Conservation (phyloP, 2,888 invertebrate species). For the Frankliniella fusca region DNA sequence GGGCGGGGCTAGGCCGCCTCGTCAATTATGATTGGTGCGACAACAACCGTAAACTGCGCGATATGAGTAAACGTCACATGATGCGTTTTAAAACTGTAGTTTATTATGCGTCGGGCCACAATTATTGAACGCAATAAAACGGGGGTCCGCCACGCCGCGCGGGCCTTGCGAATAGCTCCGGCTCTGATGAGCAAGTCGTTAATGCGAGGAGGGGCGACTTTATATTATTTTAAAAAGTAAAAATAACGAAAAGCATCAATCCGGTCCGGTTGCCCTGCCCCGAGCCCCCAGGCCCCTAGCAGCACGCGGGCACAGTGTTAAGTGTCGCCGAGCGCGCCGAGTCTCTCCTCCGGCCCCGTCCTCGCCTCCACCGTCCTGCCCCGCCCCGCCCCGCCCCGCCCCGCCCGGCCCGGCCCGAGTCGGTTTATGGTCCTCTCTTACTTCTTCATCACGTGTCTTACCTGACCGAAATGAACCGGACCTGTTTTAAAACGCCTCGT, state of each 20-base stretch:
- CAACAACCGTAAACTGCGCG: conserved; percentile 24
- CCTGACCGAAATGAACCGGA: too few species aligned
- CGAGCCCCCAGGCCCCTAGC: background rate
- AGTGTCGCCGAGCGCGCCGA: background rate
- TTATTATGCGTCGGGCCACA: background rate
- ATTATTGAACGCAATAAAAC: conserved; percentile 23
- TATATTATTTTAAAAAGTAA: background rate
- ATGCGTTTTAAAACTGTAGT: background rate
- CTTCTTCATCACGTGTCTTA: too few species aligned
- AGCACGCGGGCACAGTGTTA: background rate
- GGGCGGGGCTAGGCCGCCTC: background rate
- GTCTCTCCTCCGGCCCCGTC: too few species aligned
- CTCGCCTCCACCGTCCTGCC: too few species aligned
- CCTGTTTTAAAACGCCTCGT: too few species aligned
- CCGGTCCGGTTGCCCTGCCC: background rate
- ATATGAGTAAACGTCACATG: conserved; percentile 20
- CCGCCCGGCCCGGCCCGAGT: too few species aligned
- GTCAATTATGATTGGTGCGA: conserved; percentile 24
- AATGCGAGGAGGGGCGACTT: background rate
- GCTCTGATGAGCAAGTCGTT: conserved; percentile 6
- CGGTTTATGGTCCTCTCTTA: too few species aligned
- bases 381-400: too few species aligned
- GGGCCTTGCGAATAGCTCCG: conserved; percentile 5
- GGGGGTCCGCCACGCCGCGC: background rate
- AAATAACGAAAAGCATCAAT: background rate